phyloP scores from a whole-genome alignment of 2,888 invertebrate genomes.

The Ormyrus rosae region DNA sequence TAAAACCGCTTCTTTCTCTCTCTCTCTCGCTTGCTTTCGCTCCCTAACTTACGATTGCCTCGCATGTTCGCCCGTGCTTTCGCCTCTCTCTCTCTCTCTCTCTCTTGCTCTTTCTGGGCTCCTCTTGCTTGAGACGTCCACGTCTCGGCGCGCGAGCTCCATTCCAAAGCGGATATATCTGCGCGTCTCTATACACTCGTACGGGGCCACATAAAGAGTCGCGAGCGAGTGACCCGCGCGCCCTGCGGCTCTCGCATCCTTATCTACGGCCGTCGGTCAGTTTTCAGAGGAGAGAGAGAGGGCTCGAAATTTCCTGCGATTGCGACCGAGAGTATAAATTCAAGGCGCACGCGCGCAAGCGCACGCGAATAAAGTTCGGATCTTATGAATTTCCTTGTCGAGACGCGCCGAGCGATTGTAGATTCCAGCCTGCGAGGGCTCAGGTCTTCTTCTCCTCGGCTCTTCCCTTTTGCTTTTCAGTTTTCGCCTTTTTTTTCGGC shows the following conservation, averaged over 20 bases:
- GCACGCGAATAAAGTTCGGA: slow-evolving; percentile 54
- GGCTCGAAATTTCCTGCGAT: slow-evolving; percentile 51
- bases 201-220: slow-evolving; percentile 55
- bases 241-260: slow-evolving; percentile 18
- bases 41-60: slow-evolving; percentile 75
- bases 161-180: slow-evolving; percentile 55
- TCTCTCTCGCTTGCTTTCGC: slow-evolving; percentile 60
- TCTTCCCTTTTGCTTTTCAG: background rate
- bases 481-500: background rate
- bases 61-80: slow-evolving; percentile 68
- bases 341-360: slow-evolving; percentile 18
- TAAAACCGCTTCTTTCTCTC: slow-evolving; percentile 69
- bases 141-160: slow-evolving; percentile 66
- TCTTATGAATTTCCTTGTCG: slow-evolving; percentile 57
- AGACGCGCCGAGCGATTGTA: slow-evolving; percentile 43
- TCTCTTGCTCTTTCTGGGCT: slow-evolving; percentile 50
- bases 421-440: slow-evolving; percentile 26
- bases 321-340: slow-evolving; percentile 46
- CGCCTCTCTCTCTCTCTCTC: slow-evolving; percentile 54
- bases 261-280: slow-evolving; percentile 55
- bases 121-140: slow-evolving; percentile 72
- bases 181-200: slow-evolving; percentile 46
- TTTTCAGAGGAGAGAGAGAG: slow-evolving; percentile 43
- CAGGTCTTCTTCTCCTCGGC: slow-evolving; percentile 9
- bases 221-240: slow-evolving; percentile 51